Conservation (phyloP, 2,113 vertebrate genomes). For the Elanoides forficatus region DNA sequence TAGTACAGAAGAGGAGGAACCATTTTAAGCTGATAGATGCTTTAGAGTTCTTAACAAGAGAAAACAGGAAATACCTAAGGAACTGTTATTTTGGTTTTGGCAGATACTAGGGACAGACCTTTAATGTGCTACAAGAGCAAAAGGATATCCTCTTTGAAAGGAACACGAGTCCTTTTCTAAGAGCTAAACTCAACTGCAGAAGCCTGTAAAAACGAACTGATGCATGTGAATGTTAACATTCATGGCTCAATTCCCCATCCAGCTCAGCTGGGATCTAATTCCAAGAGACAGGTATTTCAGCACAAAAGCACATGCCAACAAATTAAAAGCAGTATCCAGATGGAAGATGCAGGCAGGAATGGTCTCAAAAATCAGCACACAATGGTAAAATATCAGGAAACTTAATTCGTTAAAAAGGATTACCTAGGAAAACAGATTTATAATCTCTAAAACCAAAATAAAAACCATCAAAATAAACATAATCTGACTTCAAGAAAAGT, state of each 20-base stretch:
- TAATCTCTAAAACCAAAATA: neutral
- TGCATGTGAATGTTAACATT: neutral
- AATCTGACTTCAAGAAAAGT: neutral
- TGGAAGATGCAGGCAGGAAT: neutral
- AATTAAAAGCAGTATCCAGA: neutral
- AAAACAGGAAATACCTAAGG: conserved; percentile 58
- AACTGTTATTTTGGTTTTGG: conserved; percentile 45
- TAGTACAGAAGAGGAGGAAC: neutral
- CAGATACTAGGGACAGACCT: conserved; percentile 17
- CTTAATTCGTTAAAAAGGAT: neutral
- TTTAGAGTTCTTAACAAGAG: neutral
- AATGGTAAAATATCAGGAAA: neutral
- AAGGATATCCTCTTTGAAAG: conserved; percentile 37
- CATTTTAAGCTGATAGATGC: neutral
- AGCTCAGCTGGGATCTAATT: conserved; percentile 8
- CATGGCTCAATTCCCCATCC: neutral
- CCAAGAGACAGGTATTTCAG: conserved; percentile 12
- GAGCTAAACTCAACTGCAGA: neutral
- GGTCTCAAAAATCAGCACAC: neutral
- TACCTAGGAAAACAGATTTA: neutral
- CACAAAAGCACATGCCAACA: neutral
- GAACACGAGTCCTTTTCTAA: neutral
- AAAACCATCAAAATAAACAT: neutral
- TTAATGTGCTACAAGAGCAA: conserved; percentile 17
- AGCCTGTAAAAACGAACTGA: neutral